A percentile compares a stretch with the other conserved stretches of the same genome.
Evolutionary conservation across 1,140 invertebrate genomes (phyloP).

Genomic region (Aricia agestis): DNA sequence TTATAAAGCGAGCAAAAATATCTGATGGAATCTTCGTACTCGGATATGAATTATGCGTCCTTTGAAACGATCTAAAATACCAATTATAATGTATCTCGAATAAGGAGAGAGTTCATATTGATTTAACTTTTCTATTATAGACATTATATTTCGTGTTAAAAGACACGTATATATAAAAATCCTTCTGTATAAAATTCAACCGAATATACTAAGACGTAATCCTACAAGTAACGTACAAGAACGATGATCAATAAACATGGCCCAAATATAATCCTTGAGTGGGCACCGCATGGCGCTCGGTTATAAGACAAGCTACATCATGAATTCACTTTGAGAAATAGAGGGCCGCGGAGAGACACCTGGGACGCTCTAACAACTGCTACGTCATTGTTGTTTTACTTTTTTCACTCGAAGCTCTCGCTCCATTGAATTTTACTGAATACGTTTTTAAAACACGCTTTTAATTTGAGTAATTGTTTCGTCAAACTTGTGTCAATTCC

Average conservation of each 20-base stretch:
- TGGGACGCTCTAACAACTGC: slow-evolving; percentile 35
- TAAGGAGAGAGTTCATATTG: no score
- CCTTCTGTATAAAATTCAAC: no score
- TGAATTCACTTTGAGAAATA: slow-evolving; percentile 70
- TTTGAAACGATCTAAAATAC: no score
- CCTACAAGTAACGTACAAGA: neutral
- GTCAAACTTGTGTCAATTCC: no score
- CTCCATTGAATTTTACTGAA: neutral
- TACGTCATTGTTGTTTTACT: neutral
- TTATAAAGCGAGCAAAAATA: neutral
- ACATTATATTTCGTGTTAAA: no score
- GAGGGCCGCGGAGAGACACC: slow-evolving; percentile 49
- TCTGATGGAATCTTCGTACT: neutral
- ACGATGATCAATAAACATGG: slow-evolving; percentile 15
- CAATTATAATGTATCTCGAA: no score
- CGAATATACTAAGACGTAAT: no score
- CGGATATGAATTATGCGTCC: neutral
- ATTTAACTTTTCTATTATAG: no score
- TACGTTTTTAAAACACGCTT: neutral
- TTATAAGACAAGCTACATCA: slow-evolving; percentile 60
- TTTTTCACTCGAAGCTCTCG: slow-evolving; percentile 7
- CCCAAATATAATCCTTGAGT: slow-evolving; percentile 55
- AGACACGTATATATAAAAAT: no score
- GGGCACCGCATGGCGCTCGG: slow-evolving; percentile 31
- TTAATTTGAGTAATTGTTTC: no score